phyloP scores from a whole-genome alignment of 1,140 invertebrate genomes.

The Wiebesia pumilae region DNA sequence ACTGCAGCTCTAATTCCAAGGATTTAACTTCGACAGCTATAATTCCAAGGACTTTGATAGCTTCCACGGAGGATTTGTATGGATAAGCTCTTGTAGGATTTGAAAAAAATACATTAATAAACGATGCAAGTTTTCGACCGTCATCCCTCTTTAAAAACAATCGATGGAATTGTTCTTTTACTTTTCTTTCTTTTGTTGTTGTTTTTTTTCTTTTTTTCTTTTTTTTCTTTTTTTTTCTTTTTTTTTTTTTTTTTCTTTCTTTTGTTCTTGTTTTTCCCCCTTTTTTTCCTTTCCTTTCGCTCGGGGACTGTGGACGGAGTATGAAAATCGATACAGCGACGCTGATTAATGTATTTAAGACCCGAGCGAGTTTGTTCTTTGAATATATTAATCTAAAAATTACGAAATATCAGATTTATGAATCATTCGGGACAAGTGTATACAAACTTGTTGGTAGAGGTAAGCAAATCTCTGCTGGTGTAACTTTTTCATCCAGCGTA shows the following conservation, averaged over 20 bases:
- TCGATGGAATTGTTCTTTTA: background rate
- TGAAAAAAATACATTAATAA: too few relatives aligned
- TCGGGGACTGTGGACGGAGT: too few relatives aligned
- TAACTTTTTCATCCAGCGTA: background rate
- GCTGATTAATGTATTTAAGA: background rate
- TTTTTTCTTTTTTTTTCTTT: too few relatives aligned
- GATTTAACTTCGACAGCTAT: background rate
- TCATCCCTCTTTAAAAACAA: background rate
- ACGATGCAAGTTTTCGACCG: too few relatives aligned
- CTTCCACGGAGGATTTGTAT: too few relatives aligned
- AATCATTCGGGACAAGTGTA: background rate
- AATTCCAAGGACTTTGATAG: background rate
- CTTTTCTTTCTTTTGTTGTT: too few relatives aligned
- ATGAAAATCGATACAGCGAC: background rate
- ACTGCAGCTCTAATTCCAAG: too few relatives aligned
- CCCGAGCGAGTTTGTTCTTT: background rate
- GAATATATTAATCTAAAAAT: background rate
- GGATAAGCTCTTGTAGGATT: too few relatives aligned
- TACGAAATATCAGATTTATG: background rate
- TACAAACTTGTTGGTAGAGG: background rate
- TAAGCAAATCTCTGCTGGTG: slow-evolving; percentile 13
- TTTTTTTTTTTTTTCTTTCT: too few relatives aligned
- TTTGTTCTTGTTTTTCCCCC: too few relatives aligned
- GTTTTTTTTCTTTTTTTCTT: too few relatives aligned
- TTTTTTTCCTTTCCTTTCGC: too few relatives aligned